Percentiles rank a stretch among this genome's conserved stretches.
Evolutionary conservation across 2,888 invertebrate genomes (phyloP).

Genomic region (Oscheius sp.): DNA sequence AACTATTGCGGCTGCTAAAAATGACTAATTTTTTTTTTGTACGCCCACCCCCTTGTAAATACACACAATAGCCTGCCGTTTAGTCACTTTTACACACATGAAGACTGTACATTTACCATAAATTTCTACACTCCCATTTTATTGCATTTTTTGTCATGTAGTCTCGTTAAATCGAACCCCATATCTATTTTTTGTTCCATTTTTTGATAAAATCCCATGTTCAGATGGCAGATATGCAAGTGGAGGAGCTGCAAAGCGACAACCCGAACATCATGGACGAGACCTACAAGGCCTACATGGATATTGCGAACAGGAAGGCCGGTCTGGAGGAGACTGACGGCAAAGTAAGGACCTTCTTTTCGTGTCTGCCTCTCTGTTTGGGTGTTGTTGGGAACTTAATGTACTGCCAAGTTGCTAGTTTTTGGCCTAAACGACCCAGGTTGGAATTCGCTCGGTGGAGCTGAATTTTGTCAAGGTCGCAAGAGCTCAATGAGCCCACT

Average conservation of each 20-base stretch:
- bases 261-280: slow-evolving; percentile 38
- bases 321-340: slow-evolving; percentile 37
- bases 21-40: neutral
- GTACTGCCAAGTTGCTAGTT: too few relatives aligned
- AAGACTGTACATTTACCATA: neutral
- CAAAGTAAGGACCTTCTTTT: slow-evolving; percentile 22
- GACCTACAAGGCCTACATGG: slow-evolving; percentile 36
- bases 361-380: neutral
- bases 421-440: too few relatives aligned
- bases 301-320: slow-evolving; percentile 30
- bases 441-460: too few relatives aligned
- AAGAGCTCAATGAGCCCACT: too few relatives aligned
- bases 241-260: slow-evolving; percentile 15
- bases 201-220: neutral
- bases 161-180: neutral
- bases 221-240: slow-evolving; percentile 14
- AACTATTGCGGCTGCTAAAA: slow-evolving; percentile 41
- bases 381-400: too few relatives aligned
- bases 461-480: too few relatives aligned
- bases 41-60: slow-evolving; percentile 6
- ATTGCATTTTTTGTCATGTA: neutral
- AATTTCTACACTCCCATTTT: slow-evolving; percentile 3
- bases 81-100: slow-evolving; percentile 1
- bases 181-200: neutral
- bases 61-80: slow-evolving; percentile 3